phyloP scores from a whole-genome alignment of 2,113 vertebrate genomes.

The Xenotilapia flavipinnis region DNA sequence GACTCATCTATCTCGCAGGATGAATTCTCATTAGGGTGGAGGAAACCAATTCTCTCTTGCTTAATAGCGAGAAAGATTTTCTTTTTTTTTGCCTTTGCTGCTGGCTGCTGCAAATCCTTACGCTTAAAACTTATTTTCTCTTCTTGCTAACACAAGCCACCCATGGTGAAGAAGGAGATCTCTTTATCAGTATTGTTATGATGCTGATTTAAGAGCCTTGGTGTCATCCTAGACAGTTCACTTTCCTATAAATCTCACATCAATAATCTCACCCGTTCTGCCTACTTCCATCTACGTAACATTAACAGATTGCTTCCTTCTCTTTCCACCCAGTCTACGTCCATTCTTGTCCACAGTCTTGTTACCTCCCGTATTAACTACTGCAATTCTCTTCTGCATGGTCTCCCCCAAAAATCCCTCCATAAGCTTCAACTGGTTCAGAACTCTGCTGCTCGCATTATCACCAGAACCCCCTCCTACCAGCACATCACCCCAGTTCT shows the following conservation, averaged over 20 bases:
- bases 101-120: constrained; percentile 13
- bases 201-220: background rate
- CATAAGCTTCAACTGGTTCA: background rate
- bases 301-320: background rate
- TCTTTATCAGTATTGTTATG: constrained; percentile 27
- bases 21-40: constrained; percentile 57
- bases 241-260: background rate
- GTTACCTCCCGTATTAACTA: background rate
- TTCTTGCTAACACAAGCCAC: constrained; percentile 14
- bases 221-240: background rate
- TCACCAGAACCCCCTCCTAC: too few species aligned
- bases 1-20: constrained; percentile 51
- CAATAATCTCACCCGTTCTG: background rate
- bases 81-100: background rate
- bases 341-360: background rate
- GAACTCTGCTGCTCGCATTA: too few species aligned
- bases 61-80: background rate
- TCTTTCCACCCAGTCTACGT: background rate
- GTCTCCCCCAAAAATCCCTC: too few species aligned
- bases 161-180: background rate
- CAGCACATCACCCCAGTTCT: too few species aligned
- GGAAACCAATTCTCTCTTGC: constrained; percentile 50
- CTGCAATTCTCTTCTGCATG: background rate
- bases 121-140: constrained; percentile 9
- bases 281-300: background rate